These are phyloP conservation scores for Drosophila infuscata DNA, from an alignment of 2,888 invertebrate genomes.

Conservation along the genomic window DNA sequence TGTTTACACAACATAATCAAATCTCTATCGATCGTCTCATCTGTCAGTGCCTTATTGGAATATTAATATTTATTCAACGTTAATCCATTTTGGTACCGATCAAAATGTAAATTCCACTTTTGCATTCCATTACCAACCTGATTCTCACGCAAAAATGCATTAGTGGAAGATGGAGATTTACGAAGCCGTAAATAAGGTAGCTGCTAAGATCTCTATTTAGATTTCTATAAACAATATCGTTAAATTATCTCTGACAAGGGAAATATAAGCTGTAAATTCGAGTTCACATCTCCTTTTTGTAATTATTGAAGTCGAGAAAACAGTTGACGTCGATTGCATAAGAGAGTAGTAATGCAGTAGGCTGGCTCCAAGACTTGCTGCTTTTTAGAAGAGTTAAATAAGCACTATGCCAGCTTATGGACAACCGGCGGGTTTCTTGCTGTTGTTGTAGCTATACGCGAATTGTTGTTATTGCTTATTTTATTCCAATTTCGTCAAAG, in stretches of 20 bases:
- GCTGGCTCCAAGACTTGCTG: neutral
- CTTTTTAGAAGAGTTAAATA: neutral
- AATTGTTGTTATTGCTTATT: neutral
- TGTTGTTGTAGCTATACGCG: neutral
- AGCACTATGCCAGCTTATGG: neutral
- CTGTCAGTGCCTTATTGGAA: neutral
- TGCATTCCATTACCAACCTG: neutral
- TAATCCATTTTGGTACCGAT: neutral
- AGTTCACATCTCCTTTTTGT: neutral
- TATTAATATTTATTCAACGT: neutral
- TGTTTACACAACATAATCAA: neutral
- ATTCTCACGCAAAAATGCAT: neutral
- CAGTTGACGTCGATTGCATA: neutral
- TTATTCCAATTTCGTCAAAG: neutral
- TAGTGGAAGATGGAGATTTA: neutral
- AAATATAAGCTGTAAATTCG: neutral
- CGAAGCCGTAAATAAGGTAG: neutral
- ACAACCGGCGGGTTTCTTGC: neutral
- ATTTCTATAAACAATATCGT: neutral
- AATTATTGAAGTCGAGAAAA: neutral
- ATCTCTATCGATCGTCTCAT: neutral
- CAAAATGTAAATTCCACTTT: neutral
- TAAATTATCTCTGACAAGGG: neutral
- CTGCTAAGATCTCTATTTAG: neutral
- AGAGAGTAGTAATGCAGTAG: neutral